These are phyloP conservation scores for Apamea epomidion DNA, from an alignment of 2,888 invertebrate species.

Conservation along the genomic window DNA sequence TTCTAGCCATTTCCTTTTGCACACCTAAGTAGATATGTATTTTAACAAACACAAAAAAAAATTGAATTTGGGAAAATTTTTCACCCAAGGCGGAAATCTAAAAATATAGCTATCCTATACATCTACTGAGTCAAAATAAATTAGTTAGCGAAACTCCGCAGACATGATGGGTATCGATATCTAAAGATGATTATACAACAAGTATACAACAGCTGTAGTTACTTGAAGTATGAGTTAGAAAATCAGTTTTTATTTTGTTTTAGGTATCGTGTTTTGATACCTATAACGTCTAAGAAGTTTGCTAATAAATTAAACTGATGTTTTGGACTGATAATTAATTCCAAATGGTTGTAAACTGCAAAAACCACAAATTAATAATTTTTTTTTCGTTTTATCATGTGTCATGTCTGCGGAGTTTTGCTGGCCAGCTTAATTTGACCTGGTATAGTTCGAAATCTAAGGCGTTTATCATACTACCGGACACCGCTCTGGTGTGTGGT, in stretches of 20 bases:
- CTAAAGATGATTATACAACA: too few species aligned
- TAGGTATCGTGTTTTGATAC: too few species aligned
- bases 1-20: not conserved
- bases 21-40: not conserved
- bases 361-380: not conserved
- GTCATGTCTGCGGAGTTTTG: not conserved
- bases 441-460: not conserved
- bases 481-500: not conserved
- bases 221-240: not conserved
- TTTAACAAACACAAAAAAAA: too few species aligned
- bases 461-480: not conserved
- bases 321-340: too few species aligned
- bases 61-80: too few species aligned
- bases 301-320: too few species aligned
- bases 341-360: too few species aligned
- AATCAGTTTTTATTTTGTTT: not conserved
- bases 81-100: not conserved
- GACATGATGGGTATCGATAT: not conserved
- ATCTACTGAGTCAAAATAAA: not conserved
- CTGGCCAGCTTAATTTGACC: not conserved
- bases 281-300: too few species aligned
- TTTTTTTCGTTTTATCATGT: not conserved
- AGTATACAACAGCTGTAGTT: not conserved
- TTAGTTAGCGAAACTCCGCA: not conserved
- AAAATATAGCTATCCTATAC: not conserved